These are phyloP conservation scores for Pontoporia blainvillei DNA, from an alignment of 2,113 vertebrate species.

Conservation along the genomic window DNA sequence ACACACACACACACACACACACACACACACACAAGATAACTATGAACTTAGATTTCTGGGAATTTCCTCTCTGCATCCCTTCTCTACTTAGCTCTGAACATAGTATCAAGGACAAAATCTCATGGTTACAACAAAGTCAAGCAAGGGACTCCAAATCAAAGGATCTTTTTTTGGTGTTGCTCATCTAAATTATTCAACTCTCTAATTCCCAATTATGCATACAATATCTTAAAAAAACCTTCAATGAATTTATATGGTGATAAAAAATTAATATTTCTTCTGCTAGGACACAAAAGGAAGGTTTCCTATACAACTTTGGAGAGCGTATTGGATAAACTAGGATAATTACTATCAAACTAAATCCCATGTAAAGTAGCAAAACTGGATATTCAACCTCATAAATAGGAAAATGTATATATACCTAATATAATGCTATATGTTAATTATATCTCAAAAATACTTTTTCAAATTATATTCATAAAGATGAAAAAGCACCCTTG, in stretches of 20 bases:
- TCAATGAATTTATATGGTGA: background rate
- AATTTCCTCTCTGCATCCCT: background rate
- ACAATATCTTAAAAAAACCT: background rate
- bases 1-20: too few species aligned
- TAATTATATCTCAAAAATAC: background rate
- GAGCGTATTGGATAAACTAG: background rate
- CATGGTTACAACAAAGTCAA: constrained; percentile 1
- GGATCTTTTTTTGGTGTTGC: background rate
- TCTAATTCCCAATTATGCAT: constrained; percentile 6
- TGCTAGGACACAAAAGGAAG: background rate
- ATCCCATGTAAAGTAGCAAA: background rate
- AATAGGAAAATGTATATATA: background rate
- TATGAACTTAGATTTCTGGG: background rate
- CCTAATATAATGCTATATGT: background rate
- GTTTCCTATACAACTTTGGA: background rate
- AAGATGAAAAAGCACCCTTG: background rate
- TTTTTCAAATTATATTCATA: background rate
- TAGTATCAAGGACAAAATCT: background rate
- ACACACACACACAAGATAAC: background rate
- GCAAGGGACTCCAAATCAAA: background rate
- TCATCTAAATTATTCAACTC: background rate
- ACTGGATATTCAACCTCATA: background rate
- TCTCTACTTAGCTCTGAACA: background rate
- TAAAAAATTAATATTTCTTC: background rate
- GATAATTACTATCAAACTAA: background rate